Conservation (phyloP, 2,888 invertebrate genomes). For the Carterocephalus palaemon region DNA sequence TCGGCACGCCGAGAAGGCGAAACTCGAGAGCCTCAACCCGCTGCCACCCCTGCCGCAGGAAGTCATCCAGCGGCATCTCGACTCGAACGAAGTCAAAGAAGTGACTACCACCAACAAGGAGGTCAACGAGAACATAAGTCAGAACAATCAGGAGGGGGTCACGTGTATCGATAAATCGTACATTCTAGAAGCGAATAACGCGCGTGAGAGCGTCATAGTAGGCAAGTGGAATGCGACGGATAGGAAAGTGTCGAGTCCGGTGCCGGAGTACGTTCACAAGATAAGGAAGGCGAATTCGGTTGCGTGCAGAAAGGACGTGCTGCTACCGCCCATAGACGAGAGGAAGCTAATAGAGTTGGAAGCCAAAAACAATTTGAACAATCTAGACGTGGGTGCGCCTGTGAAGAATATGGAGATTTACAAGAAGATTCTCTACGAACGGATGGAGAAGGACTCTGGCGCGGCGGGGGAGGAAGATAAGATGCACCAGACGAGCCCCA, state of each 20-base stretch:
- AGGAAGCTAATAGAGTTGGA: constrained; percentile 58
- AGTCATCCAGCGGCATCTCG: constrained; percentile 55
- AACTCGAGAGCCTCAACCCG: constrained; percentile 57
- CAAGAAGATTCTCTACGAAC: constrained; percentile 66
- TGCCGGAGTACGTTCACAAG: constrained; percentile 61
- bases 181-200: constrained; percentile 68
- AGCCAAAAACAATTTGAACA: constrained; percentile 44
- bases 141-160: constrained; percentile 17
- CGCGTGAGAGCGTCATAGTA: constrained; percentile 70
- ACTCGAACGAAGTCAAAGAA: constrained; percentile 24
- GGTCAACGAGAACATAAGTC: constrained; percentile 20
- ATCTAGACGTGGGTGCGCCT: constrained; percentile 49
- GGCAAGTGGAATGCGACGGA: constrained; percentile 45
- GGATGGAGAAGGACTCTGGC: constrained; percentile 43
- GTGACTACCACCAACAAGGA: constrained; percentile 5
- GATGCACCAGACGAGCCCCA: constrained; percentile 39
- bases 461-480: constrained; percentile 37
- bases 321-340: constrained; percentile 64
- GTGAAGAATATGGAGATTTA: constrained; percentile 64
- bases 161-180: constrained; percentile 52
- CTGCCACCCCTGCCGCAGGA: constrained; percentile 61
- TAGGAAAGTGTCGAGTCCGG: constrained; percentile 41
- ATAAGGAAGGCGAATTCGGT: constrained; percentile 63
- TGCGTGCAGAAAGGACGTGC: constrained; percentile 44
- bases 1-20: constrained; percentile 53